A percentile compares a stretch with the other conserved stretches of the same genome.
Evolutionary conservation across 2,888 invertebrate genomes (phyloP).

Genomic region (Eudemis profundana): DNA sequence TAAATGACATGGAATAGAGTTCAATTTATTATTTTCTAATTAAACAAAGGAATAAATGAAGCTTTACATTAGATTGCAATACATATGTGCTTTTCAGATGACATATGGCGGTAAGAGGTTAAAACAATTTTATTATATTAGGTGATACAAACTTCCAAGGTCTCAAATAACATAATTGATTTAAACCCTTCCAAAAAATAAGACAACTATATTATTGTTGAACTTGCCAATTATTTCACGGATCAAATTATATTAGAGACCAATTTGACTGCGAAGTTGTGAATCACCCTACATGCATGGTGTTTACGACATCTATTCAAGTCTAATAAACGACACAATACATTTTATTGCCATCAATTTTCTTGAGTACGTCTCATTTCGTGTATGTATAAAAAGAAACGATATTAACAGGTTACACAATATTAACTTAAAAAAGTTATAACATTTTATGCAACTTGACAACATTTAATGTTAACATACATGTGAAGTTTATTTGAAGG

Average conservation of each 20-base stretch:
- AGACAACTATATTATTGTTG: background rate
- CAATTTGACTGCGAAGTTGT: background rate
- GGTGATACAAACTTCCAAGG: background rate
- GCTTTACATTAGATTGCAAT: too few relatives aligned
- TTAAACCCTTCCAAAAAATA: background rate
- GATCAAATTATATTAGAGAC: too few relatives aligned
- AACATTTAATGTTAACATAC: too few relatives aligned
- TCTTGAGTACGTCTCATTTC: slow-evolving; percentile 28
- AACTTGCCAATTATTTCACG: too few relatives aligned
- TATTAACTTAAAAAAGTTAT: too few relatives aligned
- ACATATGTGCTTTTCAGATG: too few relatives aligned
- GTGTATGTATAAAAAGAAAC: background rate
- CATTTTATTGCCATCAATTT: slow-evolving; percentile 35
- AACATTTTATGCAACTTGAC: too few relatives aligned
- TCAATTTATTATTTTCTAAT: too few relatives aligned
- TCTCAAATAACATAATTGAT: background rate
- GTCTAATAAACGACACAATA: slow-evolving; percentile 24
- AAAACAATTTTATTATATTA: background rate
- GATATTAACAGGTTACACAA: slow-evolving; percentile 5
- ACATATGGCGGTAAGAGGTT: too few relatives aligned
- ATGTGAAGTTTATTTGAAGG: too few relatives aligned
- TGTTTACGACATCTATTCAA: slow-evolving; percentile 18
- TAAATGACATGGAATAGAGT: too few relatives aligned
- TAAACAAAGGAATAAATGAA: too few relatives aligned
- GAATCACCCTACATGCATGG: background rate